Evolutionary conservation across 2,888 invertebrate species (phyloP).

Genomic region (Imbricaverruca yamaguchii): DNA sequence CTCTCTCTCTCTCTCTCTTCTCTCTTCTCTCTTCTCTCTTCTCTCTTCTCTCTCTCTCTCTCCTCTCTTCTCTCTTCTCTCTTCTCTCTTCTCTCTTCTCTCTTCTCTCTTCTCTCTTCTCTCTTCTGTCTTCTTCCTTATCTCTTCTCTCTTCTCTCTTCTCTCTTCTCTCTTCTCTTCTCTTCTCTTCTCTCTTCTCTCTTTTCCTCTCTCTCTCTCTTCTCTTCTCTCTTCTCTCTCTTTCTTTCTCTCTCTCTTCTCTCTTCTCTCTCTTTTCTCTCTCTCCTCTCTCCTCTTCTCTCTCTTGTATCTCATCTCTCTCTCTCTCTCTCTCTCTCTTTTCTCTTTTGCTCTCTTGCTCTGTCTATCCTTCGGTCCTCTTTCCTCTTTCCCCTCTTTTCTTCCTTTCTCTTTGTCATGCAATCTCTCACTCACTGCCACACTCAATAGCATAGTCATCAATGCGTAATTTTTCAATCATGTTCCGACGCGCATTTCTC

Average conservation of each 20-base stretch:
- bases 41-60: slow-evolving; percentile 8
- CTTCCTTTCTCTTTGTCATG: neutral
- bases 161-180: neutral
- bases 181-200: too few relatives aligned
- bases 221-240: too few relatives aligned
- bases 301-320: neutral
- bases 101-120: neutral
- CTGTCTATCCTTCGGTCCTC: neutral
- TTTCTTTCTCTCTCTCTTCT: neutral
- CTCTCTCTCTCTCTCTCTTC: neutral
- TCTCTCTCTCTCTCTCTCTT: neutral
- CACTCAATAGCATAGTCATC: too few relatives aligned
- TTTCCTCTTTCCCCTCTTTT: neutral
- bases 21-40: neutral
- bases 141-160: neutral
- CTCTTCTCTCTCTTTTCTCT: neutral
- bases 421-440: too few relatives aligned
- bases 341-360: neutral
- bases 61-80: slow-evolving; percentile 1
- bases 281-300: neutral
- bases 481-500: too few relatives aligned
- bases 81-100: neutral
- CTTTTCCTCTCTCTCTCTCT: too few relatives aligned
- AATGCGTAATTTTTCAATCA: too few relatives aligned
- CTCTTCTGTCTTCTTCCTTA: neutral